Evolutionary conservation across 2,888 invertebrate genomes (phyloP).

Genomic region (Eupithecia exiguata): DNA sequence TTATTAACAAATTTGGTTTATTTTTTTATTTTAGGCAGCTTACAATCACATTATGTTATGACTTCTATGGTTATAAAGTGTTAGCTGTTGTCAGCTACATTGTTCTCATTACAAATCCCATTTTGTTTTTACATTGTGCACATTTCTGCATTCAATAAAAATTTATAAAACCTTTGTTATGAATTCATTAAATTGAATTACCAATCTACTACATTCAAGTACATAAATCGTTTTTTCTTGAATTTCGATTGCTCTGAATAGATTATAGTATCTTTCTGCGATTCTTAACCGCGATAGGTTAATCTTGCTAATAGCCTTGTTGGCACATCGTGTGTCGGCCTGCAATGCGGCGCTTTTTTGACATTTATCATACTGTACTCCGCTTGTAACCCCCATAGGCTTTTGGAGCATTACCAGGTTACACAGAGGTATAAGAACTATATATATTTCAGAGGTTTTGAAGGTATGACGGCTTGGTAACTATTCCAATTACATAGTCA

Average conservation of each 20-base stretch:
- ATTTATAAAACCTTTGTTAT: not conserved
- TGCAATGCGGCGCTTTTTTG: slow-evolving; percentile 77
- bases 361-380: slow-evolving; percentile 74
- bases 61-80: not conserved
- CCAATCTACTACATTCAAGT: not conserved
- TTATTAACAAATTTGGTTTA: not conserved
- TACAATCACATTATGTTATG: too few species aligned
- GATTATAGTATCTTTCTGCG: slow-evolving; percentile 3
- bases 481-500: not conserved
- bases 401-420: slow-evolving; percentile 79
- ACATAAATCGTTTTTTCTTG: not conserved
- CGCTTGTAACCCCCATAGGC: slow-evolving; percentile 63
- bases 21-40: not conserved
- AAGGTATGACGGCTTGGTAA: not conserved
- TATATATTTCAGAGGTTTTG: not conserved
- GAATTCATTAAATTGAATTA: not conserved
- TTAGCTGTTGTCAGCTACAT: not conserved
- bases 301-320: slow-evolving; percentile 34
- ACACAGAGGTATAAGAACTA: slow-evolving; percentile 17
- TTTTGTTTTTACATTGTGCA: not conserved
- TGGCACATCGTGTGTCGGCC: slow-evolving; percentile 51
- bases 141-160: not conserved
- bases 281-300: slow-evolving; percentile 14
- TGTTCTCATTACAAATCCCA: not conserved
- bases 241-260: not conserved